These are phyloP conservation scores for Pseudopipra pipra DNA, from an alignment of 2,113 vertebrate genomes.

Conservation along the genomic window DNA sequence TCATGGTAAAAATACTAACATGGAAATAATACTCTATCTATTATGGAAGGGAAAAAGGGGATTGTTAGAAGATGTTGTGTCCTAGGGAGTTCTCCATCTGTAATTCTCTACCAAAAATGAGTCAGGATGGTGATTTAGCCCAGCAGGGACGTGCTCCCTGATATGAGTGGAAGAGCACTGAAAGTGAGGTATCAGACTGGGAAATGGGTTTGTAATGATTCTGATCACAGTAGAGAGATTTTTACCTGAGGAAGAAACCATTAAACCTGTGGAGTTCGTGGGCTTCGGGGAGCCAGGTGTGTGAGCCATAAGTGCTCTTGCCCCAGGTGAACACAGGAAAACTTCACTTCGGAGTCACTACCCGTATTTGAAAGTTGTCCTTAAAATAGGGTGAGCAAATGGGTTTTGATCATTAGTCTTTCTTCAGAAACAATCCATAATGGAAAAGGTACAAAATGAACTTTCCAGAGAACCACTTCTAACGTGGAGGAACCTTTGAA, in stretches of 20 bases:
- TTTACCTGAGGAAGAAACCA: neutral
- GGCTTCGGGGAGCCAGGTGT: neutral
- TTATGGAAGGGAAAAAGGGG: neutral
- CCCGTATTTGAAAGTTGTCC: neutral
- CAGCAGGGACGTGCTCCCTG: neutral
- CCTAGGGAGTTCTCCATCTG: neutral
- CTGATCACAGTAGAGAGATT: neutral
- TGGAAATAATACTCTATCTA: neutral
- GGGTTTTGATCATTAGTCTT: neutral
- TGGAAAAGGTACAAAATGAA: conserved; percentile 25
- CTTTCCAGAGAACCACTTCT: conserved; percentile 12
- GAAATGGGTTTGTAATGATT: conserved; percentile 22
- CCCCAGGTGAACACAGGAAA: neutral
- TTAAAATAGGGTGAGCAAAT: conserved; percentile 14
- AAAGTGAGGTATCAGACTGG: neutral
- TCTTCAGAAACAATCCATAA: conserved; percentile 13
- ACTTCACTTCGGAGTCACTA: neutral
- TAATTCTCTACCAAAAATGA: neutral
- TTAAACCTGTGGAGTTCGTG: neutral
- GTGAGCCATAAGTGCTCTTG: neutral
- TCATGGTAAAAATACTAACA: neutral
- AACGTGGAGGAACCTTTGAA: conserved; percentile 30
- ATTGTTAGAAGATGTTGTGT: neutral
- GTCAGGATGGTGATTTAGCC: neutral
- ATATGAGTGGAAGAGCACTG: neutral